These are phyloP conservation scores for Augochlorella aurata DNA, from an alignment of 2,888 invertebrate species.

Conservation along the genomic window DNA sequence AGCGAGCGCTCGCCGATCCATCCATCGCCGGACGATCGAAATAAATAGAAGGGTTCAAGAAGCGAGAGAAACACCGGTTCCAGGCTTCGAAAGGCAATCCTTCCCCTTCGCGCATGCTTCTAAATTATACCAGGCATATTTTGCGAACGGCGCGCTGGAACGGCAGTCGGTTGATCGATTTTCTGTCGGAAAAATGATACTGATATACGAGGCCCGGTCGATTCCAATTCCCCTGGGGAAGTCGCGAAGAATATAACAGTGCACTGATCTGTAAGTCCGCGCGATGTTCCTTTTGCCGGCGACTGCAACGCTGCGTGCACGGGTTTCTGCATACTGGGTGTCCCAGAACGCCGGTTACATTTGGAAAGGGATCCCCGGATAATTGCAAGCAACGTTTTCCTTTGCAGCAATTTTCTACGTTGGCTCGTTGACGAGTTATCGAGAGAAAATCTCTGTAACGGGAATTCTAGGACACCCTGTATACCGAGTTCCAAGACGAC, in stretches of 20 bases:
- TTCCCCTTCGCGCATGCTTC: conserved; percentile 31
- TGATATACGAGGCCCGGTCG: conserved; percentile 63
- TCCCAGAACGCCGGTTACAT: too few species aligned
- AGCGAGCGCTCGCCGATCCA: conserved; percentile 10
- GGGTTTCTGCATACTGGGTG: conserved; percentile 15
- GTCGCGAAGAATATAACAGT: conserved; percentile 55
- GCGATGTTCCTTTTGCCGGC: neutral
- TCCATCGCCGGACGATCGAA: conserved; percentile 24
- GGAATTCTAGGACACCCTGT: too few species aligned
- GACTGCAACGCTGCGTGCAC: neutral
- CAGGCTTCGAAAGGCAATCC: conserved; percentile 59
- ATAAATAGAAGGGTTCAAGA: conserved; percentile 43
- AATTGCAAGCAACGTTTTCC: too few species aligned
- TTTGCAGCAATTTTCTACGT: too few species aligned
- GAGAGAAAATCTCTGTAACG: too few species aligned
- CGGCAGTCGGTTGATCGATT: conserved; percentile 64
- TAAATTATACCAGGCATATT: conserved; percentile 72
- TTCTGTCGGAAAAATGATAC: conserved; percentile 69
- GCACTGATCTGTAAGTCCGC: conserved; percentile 53
- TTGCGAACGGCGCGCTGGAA: conserved; percentile 59
- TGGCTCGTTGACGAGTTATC: too few species aligned
- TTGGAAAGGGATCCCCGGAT: too few species aligned
- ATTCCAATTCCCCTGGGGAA: conserved; percentile 60
- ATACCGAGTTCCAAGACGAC: neutral
- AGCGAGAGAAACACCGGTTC: conserved; percentile 38